Evolutionary conservation across 2,888 invertebrate species (phyloP), one percentile per base, ranked within the genome.

Genomic region (Liposcelis brunnea): DNA sequence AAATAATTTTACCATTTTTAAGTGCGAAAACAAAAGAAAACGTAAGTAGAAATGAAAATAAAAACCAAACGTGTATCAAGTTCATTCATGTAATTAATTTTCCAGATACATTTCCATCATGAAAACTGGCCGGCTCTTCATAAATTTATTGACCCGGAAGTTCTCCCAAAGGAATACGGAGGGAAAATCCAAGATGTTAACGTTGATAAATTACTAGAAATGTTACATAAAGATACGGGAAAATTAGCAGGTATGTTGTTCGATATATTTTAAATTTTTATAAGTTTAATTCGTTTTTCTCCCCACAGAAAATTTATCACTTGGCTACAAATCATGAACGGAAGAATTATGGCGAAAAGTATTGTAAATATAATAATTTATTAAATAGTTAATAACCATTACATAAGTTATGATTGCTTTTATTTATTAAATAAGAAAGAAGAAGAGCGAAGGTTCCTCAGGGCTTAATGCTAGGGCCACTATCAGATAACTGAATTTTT

Each of bases 11-110:
- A 12, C 40, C 40, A 7, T 40, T 40, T 21, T 21, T 40, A n/a
- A 19, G 19, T 40, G 40, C 40, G 6, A 40, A 40, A 40, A 16
- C 16, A 19, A 40, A 40, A 40, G 40, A 40, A 40, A 18, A 14
- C 19, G 40, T 40, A 40, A 40, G 40, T 18, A 26, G 4, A 26
- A 26, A 26, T 26, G 26, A 26, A 6, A 26, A 26, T 26, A 26
- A 35, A 35, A 7, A 10, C 32, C 32, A n/a, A 32, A n/a, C 10
- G 32, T 32, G 32, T 32, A 32, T n/a, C 32, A 10, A 36, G 15
- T 36, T 36, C 8, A 7, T 12, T 36, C 16, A 10, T 15, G 37
- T 8, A 7, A 36, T 7, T 7, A 7, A 7, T 14, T 19, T 19
- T 40, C 19, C 16, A n/a, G 19, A 19, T 12, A 11, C 15, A 40